A percentile compares a stretch with the other conserved stretches of the same genome.
Conservation (phyloP, 2,113 vertebrate genomes). For the Diadophis punctatus region DNA sequence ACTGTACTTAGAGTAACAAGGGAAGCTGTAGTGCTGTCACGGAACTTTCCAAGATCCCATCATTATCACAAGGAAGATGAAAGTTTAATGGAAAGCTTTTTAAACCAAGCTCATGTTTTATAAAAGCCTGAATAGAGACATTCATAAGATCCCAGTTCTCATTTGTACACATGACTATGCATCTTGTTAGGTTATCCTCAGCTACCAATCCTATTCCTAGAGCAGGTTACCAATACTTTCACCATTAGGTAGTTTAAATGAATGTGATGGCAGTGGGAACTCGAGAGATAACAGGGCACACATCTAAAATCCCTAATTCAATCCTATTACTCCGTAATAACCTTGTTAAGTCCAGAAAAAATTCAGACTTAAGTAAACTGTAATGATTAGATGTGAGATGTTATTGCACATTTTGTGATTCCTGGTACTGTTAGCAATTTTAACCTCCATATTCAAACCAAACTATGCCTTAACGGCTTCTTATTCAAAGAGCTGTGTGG, state of each 20-base stretch:
- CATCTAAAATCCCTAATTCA: not conserved
- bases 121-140: not conserved
- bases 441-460: not conserved
- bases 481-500: not conserved
- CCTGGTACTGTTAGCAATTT: not conserved
- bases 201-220: not conserved
- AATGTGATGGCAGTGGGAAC: not conserved
- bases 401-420: not conserved
- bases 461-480: not conserved
- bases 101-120: not conserved
- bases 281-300: not conserved
- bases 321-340: not conserved
- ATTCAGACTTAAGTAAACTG: not conserved
- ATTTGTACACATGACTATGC: not conserved
- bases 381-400: not conserved
- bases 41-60: not conserved
- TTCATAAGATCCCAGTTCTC: not conserved
- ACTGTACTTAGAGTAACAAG: not conserved
- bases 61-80: not conserved
- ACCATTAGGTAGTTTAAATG: not conserved
- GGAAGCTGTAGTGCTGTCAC: not conserved
- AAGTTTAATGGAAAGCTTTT: not conserved
- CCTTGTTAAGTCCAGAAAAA: not conserved
- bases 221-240: not conserved
- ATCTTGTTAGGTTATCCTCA: not conserved